These are phyloP conservation scores for Mantis religiosa DNA, from an alignment of 2,888 invertebrate genomes.

Conservation along the genomic window DNA sequence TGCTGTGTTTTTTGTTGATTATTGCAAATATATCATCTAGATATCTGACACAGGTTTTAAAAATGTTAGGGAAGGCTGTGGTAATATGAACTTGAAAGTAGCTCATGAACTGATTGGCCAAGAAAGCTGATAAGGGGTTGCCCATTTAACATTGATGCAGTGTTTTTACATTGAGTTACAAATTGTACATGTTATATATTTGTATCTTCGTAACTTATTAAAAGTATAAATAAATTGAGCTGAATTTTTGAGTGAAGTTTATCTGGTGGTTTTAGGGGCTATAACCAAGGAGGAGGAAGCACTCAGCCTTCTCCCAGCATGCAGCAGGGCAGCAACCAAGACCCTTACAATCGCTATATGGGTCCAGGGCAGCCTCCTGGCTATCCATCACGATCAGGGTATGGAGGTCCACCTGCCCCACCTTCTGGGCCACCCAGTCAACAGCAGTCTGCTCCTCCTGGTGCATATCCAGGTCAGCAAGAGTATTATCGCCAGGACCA, in stretches of 20 bases:
- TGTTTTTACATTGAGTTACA: too few species aligned
- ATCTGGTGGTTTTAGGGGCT: constrained; percentile 38
- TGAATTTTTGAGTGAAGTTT: background rate
- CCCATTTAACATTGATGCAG: too few species aligned
- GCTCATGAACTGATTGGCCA: too few species aligned
- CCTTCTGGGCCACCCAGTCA: constrained; percentile 59
- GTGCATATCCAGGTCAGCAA: constrained; percentile 41
- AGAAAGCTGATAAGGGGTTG: too few species aligned
- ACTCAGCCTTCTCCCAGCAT: constrained; percentile 39
- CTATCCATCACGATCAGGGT: constrained; percentile 36
- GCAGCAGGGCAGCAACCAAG: constrained; percentile 33
- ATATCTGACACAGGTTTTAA: too few species aligned
- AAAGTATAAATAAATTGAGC: too few species aligned
- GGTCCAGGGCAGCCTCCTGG: constrained; percentile 36
- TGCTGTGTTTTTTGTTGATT: too few species aligned
- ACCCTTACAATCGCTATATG: constrained; percentile 45
- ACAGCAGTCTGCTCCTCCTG: constrained; percentile 31
- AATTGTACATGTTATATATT: too few species aligned
- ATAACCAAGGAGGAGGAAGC: constrained; percentile 40
- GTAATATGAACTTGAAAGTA: too few species aligned
- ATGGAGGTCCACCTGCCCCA: constrained; percentile 46
- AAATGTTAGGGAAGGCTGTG: too few species aligned
- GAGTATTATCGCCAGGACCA: constrained; percentile 53
- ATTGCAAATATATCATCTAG: too few species aligned
- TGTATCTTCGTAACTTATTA: too few species aligned